Percentiles rank a stretch among this genome's conserved stretches.
Evolutionary conservation across 1,140 invertebrate genomes (phyloP).

Genomic region (Drosophila bocqueti): DNA sequence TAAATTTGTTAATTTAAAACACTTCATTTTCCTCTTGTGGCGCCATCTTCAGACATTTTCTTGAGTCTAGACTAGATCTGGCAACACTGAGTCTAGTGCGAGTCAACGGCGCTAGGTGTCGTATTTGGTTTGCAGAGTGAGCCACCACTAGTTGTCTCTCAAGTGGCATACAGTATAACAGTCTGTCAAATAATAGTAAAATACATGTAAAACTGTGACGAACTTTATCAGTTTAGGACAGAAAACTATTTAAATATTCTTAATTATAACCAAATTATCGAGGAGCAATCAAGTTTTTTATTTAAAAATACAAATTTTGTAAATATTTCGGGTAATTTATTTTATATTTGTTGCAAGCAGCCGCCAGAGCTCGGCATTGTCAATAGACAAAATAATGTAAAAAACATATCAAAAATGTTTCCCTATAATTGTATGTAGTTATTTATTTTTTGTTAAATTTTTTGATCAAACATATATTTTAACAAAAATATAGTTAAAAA

Average conservation of each 20-base stretch:
- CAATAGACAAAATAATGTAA: not conserved
- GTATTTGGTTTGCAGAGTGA: not conserved
- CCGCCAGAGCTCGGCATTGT: not conserved
- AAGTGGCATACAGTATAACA: not conserved
- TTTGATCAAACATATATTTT: no score
- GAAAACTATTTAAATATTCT: not conserved
- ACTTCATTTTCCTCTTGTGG: not conserved
- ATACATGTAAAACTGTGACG: not conserved
- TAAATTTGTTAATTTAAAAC: not conserved
- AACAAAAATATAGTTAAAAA: not conserved
- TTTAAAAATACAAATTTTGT: no score
- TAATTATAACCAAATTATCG: no score
- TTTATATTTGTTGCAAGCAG: not conserved
- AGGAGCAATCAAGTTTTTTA: no score
- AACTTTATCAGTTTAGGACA: not conserved
- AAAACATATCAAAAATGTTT: not conserved
- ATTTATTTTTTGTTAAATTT: not conserved
- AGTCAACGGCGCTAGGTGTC: not conserved
- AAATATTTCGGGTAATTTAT: not conserved
- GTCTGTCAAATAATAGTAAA: not conserved
- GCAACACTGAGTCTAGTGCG: conserved; percentile 5
- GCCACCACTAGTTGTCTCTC: not conserved
- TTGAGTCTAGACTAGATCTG: not conserved
- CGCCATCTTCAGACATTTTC: not conserved
- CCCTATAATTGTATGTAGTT: not conserved